phyloP scores from a whole-genome alignment of 2,888 invertebrate species.

The Leptothorax acervorum region DNA sequence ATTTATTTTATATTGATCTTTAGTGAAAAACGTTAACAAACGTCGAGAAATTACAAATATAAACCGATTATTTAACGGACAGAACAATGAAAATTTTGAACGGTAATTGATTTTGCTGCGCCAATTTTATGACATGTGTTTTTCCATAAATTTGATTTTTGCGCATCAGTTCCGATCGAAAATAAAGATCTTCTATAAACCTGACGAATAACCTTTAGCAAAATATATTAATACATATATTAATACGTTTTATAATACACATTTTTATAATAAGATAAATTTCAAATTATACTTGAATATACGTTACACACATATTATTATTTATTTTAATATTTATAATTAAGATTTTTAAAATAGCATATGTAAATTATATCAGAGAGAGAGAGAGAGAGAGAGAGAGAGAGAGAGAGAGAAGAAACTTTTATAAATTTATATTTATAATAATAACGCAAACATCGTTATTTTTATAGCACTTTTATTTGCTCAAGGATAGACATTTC shows the following conservation, averaged over 20 bases:
- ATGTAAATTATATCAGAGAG: background rate
- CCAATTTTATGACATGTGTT: constrained; percentile 11
- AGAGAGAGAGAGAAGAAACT: background rate
- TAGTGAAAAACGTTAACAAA: constrained; percentile 61
- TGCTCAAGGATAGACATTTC: constrained; percentile 31
- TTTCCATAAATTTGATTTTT: constrained; percentile 15
- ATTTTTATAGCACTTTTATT: constrained; percentile 4
- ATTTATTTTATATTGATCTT: constrained; percentile 65
- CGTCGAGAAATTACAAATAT: constrained; percentile 61
- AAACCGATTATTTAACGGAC: constrained; percentile 59
- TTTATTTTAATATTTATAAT: constrained; percentile 4
- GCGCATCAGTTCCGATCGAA: background rate
- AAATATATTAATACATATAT: background rate
- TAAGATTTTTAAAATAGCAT: background rate
- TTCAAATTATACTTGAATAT: background rate
- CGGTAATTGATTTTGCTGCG: constrained; percentile 26
- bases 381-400: background rate
- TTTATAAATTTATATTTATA: background rate
- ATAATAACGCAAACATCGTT: background rate
- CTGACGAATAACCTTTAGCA: background rate
- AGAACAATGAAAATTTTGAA: constrained; percentile 25
- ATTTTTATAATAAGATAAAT: background rate
- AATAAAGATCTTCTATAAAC: constrained; percentile 13
- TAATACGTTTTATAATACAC: background rate
- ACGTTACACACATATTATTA: background rate